Conservation (phyloP, 2,888 invertebrate species). For the Agrotis puta region DNA sequence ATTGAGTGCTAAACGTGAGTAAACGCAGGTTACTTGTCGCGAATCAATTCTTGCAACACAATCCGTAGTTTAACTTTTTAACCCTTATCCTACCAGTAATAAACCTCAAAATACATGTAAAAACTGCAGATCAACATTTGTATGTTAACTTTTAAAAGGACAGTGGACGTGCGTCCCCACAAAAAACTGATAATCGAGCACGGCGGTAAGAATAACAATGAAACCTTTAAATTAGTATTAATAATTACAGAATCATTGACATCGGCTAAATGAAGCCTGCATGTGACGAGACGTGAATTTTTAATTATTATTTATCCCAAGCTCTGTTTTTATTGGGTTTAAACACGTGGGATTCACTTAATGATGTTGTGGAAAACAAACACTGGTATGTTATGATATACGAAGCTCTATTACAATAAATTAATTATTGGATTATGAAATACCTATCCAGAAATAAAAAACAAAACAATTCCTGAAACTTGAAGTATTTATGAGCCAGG, state of each 20-base stretch:
- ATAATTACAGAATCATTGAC: conserved; percentile 88
- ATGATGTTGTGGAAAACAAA: conserved; percentile 29
- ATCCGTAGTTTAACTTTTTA: conserved; percentile 67
- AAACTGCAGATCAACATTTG: conserved; percentile 67
- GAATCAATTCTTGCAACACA: conserved; percentile 76
- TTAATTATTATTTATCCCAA: conserved; percentile 72
- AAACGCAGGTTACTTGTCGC: conserved; percentile 81
- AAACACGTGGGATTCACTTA: conserved; percentile 54
- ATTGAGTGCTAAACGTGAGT: conserved; percentile 89
- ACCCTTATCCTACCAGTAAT: conserved; percentile 71
- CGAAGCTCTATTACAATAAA: not conserved
- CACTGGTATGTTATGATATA: not conserved
- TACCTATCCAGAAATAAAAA: not conserved
- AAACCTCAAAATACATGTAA: conserved; percentile 73
- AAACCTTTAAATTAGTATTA: conserved; percentile 87
- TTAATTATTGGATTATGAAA: conserved; percentile 5
- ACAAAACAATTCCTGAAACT: conserved; percentile 35
- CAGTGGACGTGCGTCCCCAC: conserved; percentile 78
- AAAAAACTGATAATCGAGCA: conserved; percentile 85
- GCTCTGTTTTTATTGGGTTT: conserved; percentile 53
- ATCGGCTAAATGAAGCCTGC: conserved; percentile 79
- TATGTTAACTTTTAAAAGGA: conserved; percentile 76
- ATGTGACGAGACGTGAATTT: conserved; percentile 82
- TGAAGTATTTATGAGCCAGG: conserved; percentile 38
- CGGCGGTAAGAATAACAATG: conserved; percentile 86